Evolutionary conservation across 2,113 vertebrate species (phyloP).

Genomic region (Illadopsis cleaveri): DNA sequence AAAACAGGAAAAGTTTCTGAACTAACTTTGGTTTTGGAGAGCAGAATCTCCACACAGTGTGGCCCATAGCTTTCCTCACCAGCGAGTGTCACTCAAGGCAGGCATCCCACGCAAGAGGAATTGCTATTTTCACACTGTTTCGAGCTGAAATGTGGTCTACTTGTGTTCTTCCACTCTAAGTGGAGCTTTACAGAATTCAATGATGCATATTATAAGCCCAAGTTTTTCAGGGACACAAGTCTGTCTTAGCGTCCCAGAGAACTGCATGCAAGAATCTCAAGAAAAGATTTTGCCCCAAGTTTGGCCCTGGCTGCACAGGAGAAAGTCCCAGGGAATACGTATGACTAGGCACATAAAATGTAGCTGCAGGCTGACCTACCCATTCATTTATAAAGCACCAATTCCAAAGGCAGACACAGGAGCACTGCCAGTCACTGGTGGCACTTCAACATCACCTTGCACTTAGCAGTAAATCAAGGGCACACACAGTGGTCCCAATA

Average conservation of each 20-base stretch:
- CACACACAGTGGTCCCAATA: fast-evolving
- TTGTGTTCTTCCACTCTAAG: not conserved
- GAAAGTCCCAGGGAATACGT: not conserved
- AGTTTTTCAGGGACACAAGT: not conserved
- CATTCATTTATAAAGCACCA: not conserved
- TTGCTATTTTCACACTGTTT: slow-evolving; percentile 18
- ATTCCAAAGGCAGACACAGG: not conserved
- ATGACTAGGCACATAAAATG: not conserved
- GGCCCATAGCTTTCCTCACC: not conserved
- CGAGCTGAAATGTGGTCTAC: not conserved
- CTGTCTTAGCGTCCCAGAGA: not conserved
- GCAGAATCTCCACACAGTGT: not conserved
- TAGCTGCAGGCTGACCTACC: not conserved
- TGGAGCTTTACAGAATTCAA: not conserved
- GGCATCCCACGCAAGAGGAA: not conserved
- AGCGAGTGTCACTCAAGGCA: not conserved
- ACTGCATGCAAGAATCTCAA: not conserved
- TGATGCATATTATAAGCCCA: not conserved
- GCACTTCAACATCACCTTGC: not conserved
- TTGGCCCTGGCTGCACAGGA: not conserved
- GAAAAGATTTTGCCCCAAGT: not conserved
- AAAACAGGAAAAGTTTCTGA: not conserved
- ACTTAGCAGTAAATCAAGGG: not conserved
- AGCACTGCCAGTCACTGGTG: not conserved
- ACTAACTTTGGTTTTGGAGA: not conserved